Evolutionary conservation across 2,888 invertebrate species (phyloP).

Genomic region (Itoplectis maculator): DNA sequence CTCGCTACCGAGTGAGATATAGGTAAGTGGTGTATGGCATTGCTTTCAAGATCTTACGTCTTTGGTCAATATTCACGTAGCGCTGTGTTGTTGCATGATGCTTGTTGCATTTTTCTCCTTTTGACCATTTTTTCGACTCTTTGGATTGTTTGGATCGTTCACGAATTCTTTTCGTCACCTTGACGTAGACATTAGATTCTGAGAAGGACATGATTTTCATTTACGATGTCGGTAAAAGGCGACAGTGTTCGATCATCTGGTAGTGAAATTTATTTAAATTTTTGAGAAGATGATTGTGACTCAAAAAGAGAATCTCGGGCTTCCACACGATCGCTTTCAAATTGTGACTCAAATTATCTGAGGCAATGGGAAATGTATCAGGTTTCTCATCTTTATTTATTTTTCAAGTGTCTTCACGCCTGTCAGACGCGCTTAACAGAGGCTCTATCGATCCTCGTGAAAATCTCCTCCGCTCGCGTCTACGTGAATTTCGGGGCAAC

Average conservation of each 20-base stretch:
- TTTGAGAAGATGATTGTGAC: too few relatives aligned
- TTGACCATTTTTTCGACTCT: not conserved
- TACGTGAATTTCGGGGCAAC: conserved; percentile 72
- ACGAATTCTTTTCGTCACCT: not conserved
- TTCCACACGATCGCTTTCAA: too few relatives aligned
- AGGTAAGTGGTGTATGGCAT: conserved; percentile 19
- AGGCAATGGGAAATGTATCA: not conserved
- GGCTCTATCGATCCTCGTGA: conserved; percentile 9
- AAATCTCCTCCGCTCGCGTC: conserved; percentile 53
- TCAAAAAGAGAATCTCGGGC: too few relatives aligned
- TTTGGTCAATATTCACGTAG: not conserved
- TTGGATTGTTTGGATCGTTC: not conserved
- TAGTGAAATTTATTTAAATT: too few relatives aligned
- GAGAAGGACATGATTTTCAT: too few relatives aligned
- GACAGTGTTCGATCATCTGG: too few relatives aligned
- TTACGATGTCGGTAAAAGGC: too few relatives aligned
- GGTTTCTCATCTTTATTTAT: not conserved
- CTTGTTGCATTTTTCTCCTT: not conserved
- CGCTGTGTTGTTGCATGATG: not conserved
- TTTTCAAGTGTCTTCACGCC: not conserved
- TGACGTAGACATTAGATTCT: too few relatives aligned
- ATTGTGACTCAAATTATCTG: too few relatives aligned
- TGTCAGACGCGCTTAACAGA: too few relatives aligned
- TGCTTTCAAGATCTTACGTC: not conserved
- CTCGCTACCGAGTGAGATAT: not conserved